A percentile compares a stretch with the other conserved stretches of the same genome.
Conservation (phyloP, 2,113 vertebrate species). For the Condylura cristata region DNA sequence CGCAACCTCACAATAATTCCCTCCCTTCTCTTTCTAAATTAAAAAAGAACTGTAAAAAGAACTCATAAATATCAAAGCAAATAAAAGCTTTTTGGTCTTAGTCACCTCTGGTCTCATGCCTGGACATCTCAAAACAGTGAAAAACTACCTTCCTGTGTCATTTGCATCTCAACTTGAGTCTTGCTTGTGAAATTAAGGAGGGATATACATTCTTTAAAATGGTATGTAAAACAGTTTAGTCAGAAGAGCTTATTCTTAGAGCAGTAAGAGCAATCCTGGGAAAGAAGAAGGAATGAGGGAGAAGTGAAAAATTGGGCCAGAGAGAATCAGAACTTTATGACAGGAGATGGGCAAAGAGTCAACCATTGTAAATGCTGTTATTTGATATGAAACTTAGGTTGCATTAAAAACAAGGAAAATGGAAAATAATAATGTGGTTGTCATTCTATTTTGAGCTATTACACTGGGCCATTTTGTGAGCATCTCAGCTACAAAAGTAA, state of each 20-base stretch:
- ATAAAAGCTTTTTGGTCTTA: neutral
- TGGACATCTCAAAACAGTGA: neutral
- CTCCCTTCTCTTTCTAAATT: neutral
- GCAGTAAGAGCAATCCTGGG: neutral
- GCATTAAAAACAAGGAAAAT: neutral
- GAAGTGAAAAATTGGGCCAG: neutral
- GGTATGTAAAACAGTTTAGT: neutral
- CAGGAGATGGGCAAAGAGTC: neutral
- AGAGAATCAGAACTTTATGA: neutral
- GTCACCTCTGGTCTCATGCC: neutral
- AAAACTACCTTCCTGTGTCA: neutral
- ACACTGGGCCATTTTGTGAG: neutral
- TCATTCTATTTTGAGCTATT: neutral
- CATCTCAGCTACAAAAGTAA: neutral
- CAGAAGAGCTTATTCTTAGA: neutral
- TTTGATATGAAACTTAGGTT: neutral
- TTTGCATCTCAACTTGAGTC: slow-evolving; percentile 2
- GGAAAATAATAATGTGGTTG: neutral
- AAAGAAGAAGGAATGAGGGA: neutral
- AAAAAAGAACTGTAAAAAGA: neutral
- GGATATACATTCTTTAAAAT: neutral
- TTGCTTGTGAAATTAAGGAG: slow-evolving; percentile 22
- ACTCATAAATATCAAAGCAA: neutral
- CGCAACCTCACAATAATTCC: neutral
- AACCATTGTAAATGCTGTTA: neutral